Percentiles rank a stretch among this genome's conserved stretches.
These are phyloP conservation scores for Coturnix japonica DNA, from an alignment of 2,113 vertebrate genomes.

Conservation along the genomic window DNA sequence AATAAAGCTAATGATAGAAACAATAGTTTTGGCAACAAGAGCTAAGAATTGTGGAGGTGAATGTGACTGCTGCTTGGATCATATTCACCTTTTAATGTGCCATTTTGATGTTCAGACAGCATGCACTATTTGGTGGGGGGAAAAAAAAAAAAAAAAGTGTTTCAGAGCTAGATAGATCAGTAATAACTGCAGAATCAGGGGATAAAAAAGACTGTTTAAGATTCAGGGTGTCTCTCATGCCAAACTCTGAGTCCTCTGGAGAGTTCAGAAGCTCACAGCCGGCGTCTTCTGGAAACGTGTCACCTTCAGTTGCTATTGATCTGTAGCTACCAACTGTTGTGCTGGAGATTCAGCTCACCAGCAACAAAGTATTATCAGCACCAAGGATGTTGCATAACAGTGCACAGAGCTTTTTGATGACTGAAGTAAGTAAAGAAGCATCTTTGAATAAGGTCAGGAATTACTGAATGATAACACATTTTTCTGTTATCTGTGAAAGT, in stretches of 20 bases:
- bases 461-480: constrained; percentile 47
- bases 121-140: neutral
- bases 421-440: constrained; percentile 12
- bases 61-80: constrained; percentile 14
- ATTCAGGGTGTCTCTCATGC: constrained; percentile 16
- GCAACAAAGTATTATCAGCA: constrained; percentile 7
- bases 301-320: constrained; percentile 35
- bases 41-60: neutral
- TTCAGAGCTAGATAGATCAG: neutral
- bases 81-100: constrained; percentile 25
- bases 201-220: constrained; percentile 39
- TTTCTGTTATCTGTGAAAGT: constrained; percentile 43
- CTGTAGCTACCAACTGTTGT: constrained; percentile 38
- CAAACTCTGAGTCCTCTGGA: neutral
- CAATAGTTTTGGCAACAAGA: constrained; percentile 41
- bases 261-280: constrained; percentile 38
- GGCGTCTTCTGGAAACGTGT: neutral
- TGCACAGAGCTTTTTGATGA: constrained; percentile 31
- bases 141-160: neutral
- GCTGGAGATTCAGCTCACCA: constrained; percentile 31
- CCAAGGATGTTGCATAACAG: constrained; percentile 21
- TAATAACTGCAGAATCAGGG: neutral
- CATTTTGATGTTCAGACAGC: neutral
- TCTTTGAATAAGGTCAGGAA: constrained; percentile 59
- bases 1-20: constrained; percentile 51